Conservation (phyloP, 2,888 invertebrate genomes). For the Meghimatium bilineatum region DNA sequence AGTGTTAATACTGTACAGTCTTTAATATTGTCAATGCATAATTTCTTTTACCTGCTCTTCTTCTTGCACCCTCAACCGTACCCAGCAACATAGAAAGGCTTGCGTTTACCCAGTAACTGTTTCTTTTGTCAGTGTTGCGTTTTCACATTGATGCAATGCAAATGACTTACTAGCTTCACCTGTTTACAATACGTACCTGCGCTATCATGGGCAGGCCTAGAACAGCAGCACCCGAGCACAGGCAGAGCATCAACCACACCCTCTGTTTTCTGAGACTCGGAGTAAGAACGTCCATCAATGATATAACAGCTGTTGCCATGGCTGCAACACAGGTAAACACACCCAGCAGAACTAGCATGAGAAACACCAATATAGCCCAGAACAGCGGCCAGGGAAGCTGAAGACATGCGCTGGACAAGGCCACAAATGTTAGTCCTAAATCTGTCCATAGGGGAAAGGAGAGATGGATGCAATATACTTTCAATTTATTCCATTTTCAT, state of each 20-base stretch:
- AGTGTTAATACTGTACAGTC: no score
- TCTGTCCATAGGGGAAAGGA: slow-evolving; percentile 52
- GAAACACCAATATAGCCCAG: slow-evolving; percentile 71
- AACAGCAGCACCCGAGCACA: slow-evolving; percentile 83
- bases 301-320: slow-evolving; percentile 47
- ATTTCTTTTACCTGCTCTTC: no score
- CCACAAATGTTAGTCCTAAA: slow-evolving; percentile 70
- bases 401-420: slow-evolving; percentile 67
- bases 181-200: slow-evolving; percentile 63
- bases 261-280: slow-evolving; percentile 26
- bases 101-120: no score
- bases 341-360: slow-evolving; percentile 69
- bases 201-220: slow-evolving; percentile 87
- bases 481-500: no score
- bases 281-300: slow-evolving; percentile 31
- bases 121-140: no score
- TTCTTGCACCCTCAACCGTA: no score
- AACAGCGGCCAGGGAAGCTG: slow-evolving; percentile 66
- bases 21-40: no score
- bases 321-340: slow-evolving; percentile 65
- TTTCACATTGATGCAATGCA: no score
- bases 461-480: no score
- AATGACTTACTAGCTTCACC: slow-evolving; percentile 16
- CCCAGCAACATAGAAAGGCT: no score
- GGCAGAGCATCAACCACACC: slow-evolving; percentile 74